A percentile compares a stretch with the other conserved stretches of the same genome.
Conservation (phyloP, 2,888 invertebrate genomes). For the Drosophila meridiana region DNA sequence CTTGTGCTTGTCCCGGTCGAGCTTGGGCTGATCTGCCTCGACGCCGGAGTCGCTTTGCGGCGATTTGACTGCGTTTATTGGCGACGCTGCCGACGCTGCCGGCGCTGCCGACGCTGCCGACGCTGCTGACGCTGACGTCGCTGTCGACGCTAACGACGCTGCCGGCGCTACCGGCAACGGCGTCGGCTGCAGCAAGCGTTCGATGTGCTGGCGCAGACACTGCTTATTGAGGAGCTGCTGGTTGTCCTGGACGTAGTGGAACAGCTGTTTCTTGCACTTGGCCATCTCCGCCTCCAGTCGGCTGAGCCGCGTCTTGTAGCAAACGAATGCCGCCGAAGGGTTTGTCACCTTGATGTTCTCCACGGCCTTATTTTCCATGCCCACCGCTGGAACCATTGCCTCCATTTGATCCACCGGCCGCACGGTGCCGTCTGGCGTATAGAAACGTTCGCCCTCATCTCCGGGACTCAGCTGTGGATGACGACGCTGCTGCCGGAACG, state of each 20-base stretch:
- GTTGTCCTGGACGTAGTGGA: slow-evolving; percentile 51
- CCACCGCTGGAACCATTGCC: no score
- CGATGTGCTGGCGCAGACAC: slow-evolving; percentile 44
- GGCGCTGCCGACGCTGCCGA: not conserved
- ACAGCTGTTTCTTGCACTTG: slow-evolving; percentile 58
- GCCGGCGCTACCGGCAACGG: not conserved
- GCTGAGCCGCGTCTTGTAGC: slow-evolving; percentile 48
- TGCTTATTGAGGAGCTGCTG: slow-evolving; percentile 40
- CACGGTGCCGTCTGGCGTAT: slow-evolving; percentile 18
- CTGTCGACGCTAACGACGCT: not conserved
- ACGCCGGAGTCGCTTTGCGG: slow-evolving; percentile 19
- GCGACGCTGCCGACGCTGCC: not conserved
- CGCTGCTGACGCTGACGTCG: not conserved
- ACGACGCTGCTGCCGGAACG: not conserved
- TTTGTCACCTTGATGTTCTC: not conserved
- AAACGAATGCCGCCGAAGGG: slow-evolving; percentile 23
- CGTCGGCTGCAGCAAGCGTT: slow-evolving; percentile 35
- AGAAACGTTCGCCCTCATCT: not conserved
- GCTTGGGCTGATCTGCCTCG: slow-evolving; percentile 5
- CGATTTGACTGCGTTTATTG: not conserved
- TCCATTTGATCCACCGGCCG: not conserved
- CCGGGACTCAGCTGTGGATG: not conserved
- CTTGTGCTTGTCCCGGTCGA: slow-evolving; percentile 40
- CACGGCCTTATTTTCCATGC: not conserved
- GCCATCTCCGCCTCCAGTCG: slow-evolving; percentile 56